Base-by-base conservation (phyloP, 2,113 vertebrate genomes). In the Ictidomys tridecemlineatus region DNA sequence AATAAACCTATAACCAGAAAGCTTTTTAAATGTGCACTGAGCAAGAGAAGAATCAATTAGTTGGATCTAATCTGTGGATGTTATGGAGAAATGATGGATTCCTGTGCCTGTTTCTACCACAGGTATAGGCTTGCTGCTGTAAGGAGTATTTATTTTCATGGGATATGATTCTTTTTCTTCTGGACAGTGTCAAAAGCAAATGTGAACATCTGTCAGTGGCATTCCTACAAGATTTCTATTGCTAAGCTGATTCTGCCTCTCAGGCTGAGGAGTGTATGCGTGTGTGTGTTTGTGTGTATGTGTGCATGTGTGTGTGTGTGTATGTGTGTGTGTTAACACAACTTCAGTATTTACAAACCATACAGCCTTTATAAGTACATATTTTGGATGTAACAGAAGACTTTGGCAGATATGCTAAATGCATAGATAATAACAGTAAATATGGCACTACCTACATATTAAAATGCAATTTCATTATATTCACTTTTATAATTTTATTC, bases 221-320 rank as follows among this genome's bases (percentile, higher is more conserved):
- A 53, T 8, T 9, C 11, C 2, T 67, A 4, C 12, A 53, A 24
- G 0, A 32, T 63, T 94, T 94, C 73, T 53, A 22, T 5, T 48
- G 22, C 8, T 77, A 1, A 18, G 18, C 2, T 18, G 84, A 22
- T 56, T 65, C 78, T 26, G 42, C 20, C 24, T 84, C 18, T 83
- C 22, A 78, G 37, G 5, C 0, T 58, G 0, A 26, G 6, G 13
- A 14, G 0, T 5, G 4, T 11, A 0, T 32, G 9, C 8, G 7
- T 16, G 14, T 53, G 53, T 53, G 53, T 4, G 16, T 53, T 13
- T 53, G 53, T 53, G 53, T 53, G 53, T 56, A 18, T 56, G 56
- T 56, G 56, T 56, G 56, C 18, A 5, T 58, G 20, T 58, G 56
- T 58, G 56, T 58, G 56, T 58, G 56, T 58, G 56, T 26, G 3